Evolutionary conservation across 2,888 invertebrate genomes (phyloP), one percentile per base, ranked within the genome.

Genomic region (Athetis lepigone): DNA sequence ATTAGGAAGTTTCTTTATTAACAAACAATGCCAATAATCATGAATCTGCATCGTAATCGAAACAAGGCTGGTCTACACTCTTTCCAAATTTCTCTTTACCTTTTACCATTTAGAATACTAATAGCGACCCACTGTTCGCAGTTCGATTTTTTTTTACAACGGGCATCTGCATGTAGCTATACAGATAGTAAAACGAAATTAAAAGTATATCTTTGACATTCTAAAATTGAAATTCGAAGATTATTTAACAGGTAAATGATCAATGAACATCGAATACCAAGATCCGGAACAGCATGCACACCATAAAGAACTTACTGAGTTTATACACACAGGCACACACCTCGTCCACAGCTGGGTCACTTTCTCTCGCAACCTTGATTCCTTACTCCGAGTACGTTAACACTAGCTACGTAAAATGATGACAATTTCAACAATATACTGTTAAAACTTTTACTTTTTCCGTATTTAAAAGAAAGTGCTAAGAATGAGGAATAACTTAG

Each of bases 291-390:
- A 68, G 64, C 64, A 23, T 66, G 63, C 79, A 80, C 81, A 82
- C 76, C 23, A 54, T 80, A 83, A 81, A 83, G 77, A 84, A 78
- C 78, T 78, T 78, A 81, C 64, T 67, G 78, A 80, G 83, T 80
- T 62, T 86, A 86, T 80, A 75, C 82, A 76, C 78, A 64, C 82
- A 76, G 79, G 21, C 62, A 62, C 75, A 82, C 83, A 65, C 85
- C 83, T 83, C 82, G 79, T 78, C 72, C 80, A 85, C 85, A 83
- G 79, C 89, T 91, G 86, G 92, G 93, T 88, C 92, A 94, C 94
- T 94, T 94, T 94, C 94, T 92, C 93, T 79, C 72, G 85, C 92
- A 92, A 91, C 94, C 94, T 94, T 94, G 94, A 94, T 94, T 93
- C 93, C 92, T 92, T 92, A 85, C 86, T 79, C 83, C 76, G 84